Percentiles rank a stretch among this genome's conserved stretches.
Evolutionary conservation across 2,113 vertebrate species (phyloP).

Genomic region (Aviceda subcristata): DNA sequence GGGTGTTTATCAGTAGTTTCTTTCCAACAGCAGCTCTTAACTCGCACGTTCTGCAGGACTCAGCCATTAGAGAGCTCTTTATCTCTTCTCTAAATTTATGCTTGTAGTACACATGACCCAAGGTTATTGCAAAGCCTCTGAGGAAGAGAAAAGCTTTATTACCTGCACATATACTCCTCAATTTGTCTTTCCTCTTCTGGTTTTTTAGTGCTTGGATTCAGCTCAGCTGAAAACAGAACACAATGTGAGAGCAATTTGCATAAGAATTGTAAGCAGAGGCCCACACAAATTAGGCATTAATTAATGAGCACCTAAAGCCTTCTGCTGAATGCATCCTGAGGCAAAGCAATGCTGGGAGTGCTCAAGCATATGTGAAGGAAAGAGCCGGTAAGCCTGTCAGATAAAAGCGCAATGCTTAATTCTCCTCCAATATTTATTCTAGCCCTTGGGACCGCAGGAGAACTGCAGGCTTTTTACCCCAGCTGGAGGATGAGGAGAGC

Average conservation of each 20-base stretch:
- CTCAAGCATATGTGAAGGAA: not conserved
- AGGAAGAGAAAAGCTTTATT: not conserved
- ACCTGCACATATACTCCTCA: not conserved
- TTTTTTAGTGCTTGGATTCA: not conserved
- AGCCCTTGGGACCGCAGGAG: not conserved
- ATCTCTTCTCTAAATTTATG: not conserved
- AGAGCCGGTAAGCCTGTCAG: not conserved
- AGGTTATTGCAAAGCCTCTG: not conserved
- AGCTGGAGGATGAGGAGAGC: not conserved
- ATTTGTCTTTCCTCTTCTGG: not conserved
- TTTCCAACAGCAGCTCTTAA: not conserved
- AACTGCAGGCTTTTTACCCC: not conserved
- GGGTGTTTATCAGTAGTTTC: not conserved
- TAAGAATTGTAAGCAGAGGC: slow-evolving; percentile 17
- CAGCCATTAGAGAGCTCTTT: not conserved
- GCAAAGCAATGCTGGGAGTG: not conserved
- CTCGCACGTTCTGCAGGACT: not conserved
- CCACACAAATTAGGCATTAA: slow-evolving; percentile 26
- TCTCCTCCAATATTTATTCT: not conserved
- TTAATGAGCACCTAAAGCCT: slow-evolving; percentile 17
- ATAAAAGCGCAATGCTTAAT: not conserved
- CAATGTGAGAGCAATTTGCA: slow-evolving; percentile 8
- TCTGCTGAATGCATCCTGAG: not conserved
- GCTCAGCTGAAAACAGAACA: not conserved
- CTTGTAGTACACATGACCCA: not conserved